Conservation (phyloP, 2,113 vertebrate genomes). For the Tylochromis polylepis region DNA sequence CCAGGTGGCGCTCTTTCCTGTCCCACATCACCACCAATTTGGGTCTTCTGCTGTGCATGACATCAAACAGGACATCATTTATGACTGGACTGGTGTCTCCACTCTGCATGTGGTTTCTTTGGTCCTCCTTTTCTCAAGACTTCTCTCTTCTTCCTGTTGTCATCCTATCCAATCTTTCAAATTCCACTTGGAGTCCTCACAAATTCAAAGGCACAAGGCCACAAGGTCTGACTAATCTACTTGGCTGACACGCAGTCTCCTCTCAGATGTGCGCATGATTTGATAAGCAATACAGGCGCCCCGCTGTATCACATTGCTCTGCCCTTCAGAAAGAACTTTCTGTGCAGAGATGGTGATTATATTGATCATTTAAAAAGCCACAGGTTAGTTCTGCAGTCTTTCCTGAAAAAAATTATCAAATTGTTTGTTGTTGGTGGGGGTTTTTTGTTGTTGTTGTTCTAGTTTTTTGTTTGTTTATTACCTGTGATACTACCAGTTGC, state of each 20-base stretch:
- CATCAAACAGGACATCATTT: neutral
- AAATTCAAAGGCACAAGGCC: slow-evolving; percentile 7
- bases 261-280: slow-evolving; percentile 13
- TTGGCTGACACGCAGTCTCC: neutral
- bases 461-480: neutral
- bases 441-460: too few species aligned
- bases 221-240: slow-evolving; percentile 23
- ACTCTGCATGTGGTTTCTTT: slow-evolving; percentile 34
- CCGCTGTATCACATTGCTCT: neutral
- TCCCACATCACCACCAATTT: neutral
- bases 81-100: neutral
- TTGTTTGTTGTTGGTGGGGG: too few species aligned
- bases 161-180: neutral
- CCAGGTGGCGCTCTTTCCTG: neutral
- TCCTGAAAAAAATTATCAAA: too few species aligned
- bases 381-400: neutral
- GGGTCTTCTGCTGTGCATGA: slow-evolving; percentile 18
- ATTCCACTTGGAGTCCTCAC: neutral
- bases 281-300: neutral
- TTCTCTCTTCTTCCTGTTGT: slow-evolving; percentile 1
- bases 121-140: slow-evolving; percentile 12
- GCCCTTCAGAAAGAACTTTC: neutral
- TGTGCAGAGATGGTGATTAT: neutral
- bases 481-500: neutral
- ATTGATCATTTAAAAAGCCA: slow-evolving; percentile 9